Percentiles rank a stretch among this genome's conserved stretches.
Conservation (phyloP, 2,888 invertebrate species). For the Timema podura region DNA sequence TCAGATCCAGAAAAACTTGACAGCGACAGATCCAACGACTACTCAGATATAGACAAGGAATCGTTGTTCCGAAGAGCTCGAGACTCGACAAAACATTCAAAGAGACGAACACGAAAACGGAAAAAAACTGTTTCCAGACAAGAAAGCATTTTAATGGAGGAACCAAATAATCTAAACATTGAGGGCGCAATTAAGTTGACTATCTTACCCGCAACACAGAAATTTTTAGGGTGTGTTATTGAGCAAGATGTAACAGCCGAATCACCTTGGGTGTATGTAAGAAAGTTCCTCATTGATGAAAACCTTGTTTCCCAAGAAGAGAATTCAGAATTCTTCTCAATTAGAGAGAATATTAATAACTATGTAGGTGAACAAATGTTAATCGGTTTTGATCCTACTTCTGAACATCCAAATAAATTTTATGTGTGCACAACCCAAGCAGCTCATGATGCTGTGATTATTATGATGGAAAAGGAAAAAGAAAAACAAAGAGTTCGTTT, state of each 20-base stretch:
- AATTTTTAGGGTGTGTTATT: background rate
- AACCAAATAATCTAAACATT: background rate
- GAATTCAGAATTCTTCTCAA: background rate
- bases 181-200: background rate
- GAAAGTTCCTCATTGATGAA: background rate
- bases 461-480: background rate
- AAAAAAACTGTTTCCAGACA: background rate
- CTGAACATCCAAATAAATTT: background rate
- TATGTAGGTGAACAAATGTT: background rate
- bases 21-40: too few relatives aligned
- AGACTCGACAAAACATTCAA: too few relatives aligned
- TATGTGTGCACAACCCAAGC: background rate
- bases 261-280: background rate
- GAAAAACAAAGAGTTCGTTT: background rate
- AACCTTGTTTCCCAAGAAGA: slow-evolving; percentile 11
- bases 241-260: slow-evolving; percentile 1
- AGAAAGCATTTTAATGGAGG: background rate
- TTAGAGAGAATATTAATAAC: background rate
- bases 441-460: background rate
- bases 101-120: too few relatives aligned
- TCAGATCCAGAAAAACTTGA: too few relatives aligned
- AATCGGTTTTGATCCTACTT: background rate
- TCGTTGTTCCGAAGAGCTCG: too few relatives aligned
- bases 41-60: too few relatives aligned
- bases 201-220: background rate